Evolutionary conservation across 2,113 vertebrate genomes (phyloP).

Genomic region (Melozone crissalis): DNA sequence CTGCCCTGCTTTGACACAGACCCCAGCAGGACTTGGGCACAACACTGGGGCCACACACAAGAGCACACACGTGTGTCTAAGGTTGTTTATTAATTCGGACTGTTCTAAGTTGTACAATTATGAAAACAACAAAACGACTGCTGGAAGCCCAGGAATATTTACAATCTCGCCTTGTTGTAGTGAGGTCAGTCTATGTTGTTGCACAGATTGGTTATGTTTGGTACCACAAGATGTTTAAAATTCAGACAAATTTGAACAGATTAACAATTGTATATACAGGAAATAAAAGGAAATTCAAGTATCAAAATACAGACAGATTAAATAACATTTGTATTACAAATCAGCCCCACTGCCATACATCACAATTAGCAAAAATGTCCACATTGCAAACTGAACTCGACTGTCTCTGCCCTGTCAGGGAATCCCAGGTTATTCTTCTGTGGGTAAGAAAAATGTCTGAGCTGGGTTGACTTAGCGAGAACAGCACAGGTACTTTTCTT

Average conservation of each 20-base stretch:
- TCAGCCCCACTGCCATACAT: conserved; percentile 80
- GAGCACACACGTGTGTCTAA: conserved; percentile 18
- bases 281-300: conserved; percentile 94
- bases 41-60: neutral
- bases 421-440: conserved; percentile 37
- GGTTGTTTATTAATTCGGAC: conserved; percentile 86
- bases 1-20: neutral
- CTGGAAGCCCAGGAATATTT: conserved; percentile 92
- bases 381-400: conserved; percentile 76
- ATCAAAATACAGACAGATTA: conserved; percentile 98
- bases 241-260: conserved; percentile 78
- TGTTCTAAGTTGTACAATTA: conserved; percentile 87
- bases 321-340: conserved; percentile 87
- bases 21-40: neutral
- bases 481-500: neutral
- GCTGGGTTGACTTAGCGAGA: neutral
- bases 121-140: conserved; percentile 92
- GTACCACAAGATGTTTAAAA: conserved; percentile 87
- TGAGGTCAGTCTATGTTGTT: conserved; percentile 84
- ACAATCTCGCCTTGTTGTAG: conserved; percentile 82
- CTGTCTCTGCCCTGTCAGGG: conserved; percentile 39
- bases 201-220: conserved; percentile 79
- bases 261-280: conserved; percentile 87
- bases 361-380: conserved; percentile 79
- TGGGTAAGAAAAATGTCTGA: neutral